These are phyloP conservation scores for Trematomus loennbergii DNA, from an alignment of 2,113 vertebrate genomes.

Conservation along the genomic window DNA sequence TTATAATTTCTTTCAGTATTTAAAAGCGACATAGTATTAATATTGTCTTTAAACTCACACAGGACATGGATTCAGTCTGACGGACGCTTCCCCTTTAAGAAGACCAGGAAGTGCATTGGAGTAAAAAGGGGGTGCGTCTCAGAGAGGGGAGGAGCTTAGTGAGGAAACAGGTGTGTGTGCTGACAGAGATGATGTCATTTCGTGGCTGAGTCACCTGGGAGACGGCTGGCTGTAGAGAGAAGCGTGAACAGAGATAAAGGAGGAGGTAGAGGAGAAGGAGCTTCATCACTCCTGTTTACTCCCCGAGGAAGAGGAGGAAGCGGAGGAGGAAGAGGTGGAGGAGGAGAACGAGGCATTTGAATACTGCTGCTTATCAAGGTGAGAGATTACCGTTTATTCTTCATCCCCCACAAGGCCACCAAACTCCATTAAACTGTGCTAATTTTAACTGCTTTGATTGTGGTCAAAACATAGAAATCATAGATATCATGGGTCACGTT, in stretches of 20 bases:
- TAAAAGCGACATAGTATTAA: no score
- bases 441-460: no score
- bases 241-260: background rate
- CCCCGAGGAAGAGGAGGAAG: conserved; percentile 19
- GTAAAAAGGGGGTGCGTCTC: background rate
- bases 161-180: conserved; percentile 83
- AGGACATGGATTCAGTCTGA: background rate
- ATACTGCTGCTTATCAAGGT: conserved; percentile 44
- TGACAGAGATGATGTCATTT: conserved; percentile 83
- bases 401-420: no score
- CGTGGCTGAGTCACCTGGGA: conserved; percentile 81
- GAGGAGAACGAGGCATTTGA: conserved; percentile 15
- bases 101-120: conserved; percentile 45
- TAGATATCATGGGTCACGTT: no score
- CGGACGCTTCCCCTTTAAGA: conserved; percentile 77
- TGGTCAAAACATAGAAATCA: no score
- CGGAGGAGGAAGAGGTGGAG: conserved; percentile 20
- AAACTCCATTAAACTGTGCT: no score
- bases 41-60: no score
- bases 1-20: no score
- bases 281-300: conserved; percentile 18
- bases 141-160: conserved; percentile 33
- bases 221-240: conserved; percentile 31
- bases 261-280: conserved; percentile 27
- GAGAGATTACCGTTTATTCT: conserved; percentile 15